Percentiles rank a stretch among this genome's conserved stretches.
These are phyloP conservation scores for Synergus gifuensis DNA, from an alignment of 2,888 invertebrate genomes.

Conservation along the genomic window DNA sequence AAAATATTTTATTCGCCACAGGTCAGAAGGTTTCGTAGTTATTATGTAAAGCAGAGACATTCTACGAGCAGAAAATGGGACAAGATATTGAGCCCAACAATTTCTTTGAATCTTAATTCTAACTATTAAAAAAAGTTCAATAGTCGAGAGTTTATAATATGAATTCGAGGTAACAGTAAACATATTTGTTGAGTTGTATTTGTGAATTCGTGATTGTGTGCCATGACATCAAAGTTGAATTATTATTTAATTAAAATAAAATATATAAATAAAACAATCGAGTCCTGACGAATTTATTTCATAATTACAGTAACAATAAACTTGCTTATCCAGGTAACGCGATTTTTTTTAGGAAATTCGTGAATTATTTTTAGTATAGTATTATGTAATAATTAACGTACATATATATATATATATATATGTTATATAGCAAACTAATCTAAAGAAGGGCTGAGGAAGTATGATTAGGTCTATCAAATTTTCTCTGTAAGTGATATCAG, in stretches of 20 bases:
- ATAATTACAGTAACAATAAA: background rate
- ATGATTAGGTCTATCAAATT: constrained; percentile 71
- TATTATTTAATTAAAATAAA: constrained; percentile 5
- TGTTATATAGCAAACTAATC: constrained; percentile 75
- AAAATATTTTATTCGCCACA: background rate
- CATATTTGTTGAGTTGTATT: background rate
- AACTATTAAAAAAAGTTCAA: background rate
- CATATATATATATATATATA: constrained; percentile 52
- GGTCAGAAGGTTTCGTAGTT: background rate
- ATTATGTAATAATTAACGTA: constrained; percentile 26
- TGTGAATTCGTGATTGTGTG: background rate
- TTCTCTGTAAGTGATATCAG: constrained; percentile 72
- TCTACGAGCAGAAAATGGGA: background rate
- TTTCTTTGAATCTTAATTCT: background rate
- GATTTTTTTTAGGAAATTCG: background rate
- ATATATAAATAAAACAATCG: background rate
- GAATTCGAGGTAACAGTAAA: background rate
- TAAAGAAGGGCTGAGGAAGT: constrained; percentile 71
- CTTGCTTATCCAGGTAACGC: background rate
- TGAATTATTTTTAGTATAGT: constrained; percentile 18
- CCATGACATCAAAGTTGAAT: background rate
- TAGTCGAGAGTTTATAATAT: background rate
- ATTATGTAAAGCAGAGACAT: background rate
- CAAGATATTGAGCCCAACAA: background rate
- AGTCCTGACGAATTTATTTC: constrained; percentile 12